Evolutionary conservation across 2,797 vertebrate genomes (phyloP), one percentile per base, ranked within the genome.

Genomic region (Yasuhikotakia modesta): DNA sequence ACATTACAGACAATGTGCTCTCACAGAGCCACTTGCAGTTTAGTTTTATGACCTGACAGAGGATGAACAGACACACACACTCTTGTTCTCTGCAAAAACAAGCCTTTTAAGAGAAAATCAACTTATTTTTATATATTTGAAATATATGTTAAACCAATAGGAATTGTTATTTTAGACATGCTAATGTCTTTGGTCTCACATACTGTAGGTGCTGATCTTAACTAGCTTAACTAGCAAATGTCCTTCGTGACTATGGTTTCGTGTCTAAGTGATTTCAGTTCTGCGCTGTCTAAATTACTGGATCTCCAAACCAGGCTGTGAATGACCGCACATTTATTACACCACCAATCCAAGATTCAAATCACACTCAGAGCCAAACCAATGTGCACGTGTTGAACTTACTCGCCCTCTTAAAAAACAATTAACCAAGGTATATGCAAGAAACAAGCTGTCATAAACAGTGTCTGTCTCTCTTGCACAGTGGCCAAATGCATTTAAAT

Each of bases 31-130:
- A 73, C 73, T 80, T 66, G 73, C 50, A 77, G 80, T 78, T 82
- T 73, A 52, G 32, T 55, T 78, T 91, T 90, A 91, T 89, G 88
- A 91, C 87, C 83, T 85, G 85, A 90, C 85, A 80, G 82, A 86
- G 78, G 88, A 88, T 84, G 83, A 87, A 73, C 65, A 50, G 17
- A 50, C 63, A 35, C 22, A 19, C 35, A 64, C 58, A 68, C 64
- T 32, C 14, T 16, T 53, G 35, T 71, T 27, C 21, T 61, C 32
- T 57, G 22, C 27, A 70, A 30, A 27, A 19, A 17, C 10, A 70
- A 50, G 27, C 4, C 14, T 69, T 70, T 45, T 32, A 21, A 48
- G 45, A 64, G 60, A 30, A 19, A 50, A 64, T 65, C 27, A 45
- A 12, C 68, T 79, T 79, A 17, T 2, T 63, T 50, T 22, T 50